These are phyloP conservation scores for Graptemys geographica DNA, from an alignment of 2,797 vertebrate species.

Conservation along the genomic window DNA sequence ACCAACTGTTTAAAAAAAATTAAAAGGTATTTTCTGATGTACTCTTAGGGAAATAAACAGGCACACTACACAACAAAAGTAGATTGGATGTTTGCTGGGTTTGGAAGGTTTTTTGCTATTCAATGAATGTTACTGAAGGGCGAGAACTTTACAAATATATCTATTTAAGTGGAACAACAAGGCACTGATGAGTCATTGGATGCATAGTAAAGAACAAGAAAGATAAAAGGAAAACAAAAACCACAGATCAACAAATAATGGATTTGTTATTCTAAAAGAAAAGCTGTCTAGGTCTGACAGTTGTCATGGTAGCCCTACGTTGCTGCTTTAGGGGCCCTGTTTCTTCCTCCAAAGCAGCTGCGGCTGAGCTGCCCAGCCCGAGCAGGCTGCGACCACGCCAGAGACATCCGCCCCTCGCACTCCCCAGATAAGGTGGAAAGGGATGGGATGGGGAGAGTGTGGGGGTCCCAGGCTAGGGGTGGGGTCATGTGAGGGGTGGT, in stretches of 20 bases:
- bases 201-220: background rate
- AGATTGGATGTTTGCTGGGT: background rate
- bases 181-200: background rate
- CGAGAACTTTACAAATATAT: background rate
- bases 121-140: background rate
- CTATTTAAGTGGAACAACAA: background rate
- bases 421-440: too few relatives aligned
- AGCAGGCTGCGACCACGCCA: too few relatives aligned
- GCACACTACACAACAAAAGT: background rate
- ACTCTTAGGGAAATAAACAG: background rate
- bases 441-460: too few relatives aligned
- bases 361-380: too few relatives aligned
- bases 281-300: background rate
- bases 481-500: too few relatives aligned
- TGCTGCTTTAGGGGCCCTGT: background rate
- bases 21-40: too few relatives aligned
- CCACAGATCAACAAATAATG: background rate
- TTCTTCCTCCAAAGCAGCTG: too few relatives aligned
- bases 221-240: background rate
- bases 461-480: too few relatives aligned
- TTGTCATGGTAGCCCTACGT: background rate
- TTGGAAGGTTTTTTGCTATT: background rate
- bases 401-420: too few relatives aligned
- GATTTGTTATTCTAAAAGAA: background rate
- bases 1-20: background rate